Evolutionary conservation across 2,113 vertebrate genomes (phyloP), one percentile per base, ranked within the genome.

Genomic region (Pituophis catenifer): DNA sequence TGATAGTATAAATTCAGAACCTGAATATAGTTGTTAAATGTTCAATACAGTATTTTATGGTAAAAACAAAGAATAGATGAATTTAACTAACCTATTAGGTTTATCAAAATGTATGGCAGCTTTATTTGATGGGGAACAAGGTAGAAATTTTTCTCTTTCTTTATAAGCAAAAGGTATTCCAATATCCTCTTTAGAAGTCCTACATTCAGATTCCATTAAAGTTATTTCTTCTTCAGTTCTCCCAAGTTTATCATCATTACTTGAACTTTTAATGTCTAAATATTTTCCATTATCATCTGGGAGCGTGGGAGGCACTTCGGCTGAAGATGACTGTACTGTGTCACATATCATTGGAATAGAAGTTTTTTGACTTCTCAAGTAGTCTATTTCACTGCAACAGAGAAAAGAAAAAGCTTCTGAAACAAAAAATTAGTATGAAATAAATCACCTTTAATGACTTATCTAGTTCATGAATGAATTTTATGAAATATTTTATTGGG

Each of bases 61-160:
- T 44, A 81, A 81, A 81, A 21, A 44, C 17, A 81, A 81, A 44
- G 17, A 3, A 44, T 3, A 44, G 19, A 81, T 81, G 17, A 81
- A 44, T n/a, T 90, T 48, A n/a, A 97, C 98, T 98, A 93, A 99
- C 99, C 99, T 98, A 96, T 99, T 99, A 2, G 99, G 99, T 94
- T 98, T 98, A 97, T 99, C 98, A 91, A 99, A 99, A 94, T 98
- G 97, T 88, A 98, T 97, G 62, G 97, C 95, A 91, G 95, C 96
- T 97, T 98, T 98, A 96, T 95, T 96, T 93, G 97, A 95, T 0
- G 95, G 92, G 70, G 96, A 93, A 91, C 93, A 95, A 44, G 97
- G 94, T 5, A 97, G 92, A 48, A 97, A 92, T 96, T 98, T 95
- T 97, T 98, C 97, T 96, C 97, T 95, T 93, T 97, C 97, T 98